Evolutionary conservation across 2,797 vertebrate species (phyloP).

Genomic region (Pseudomugil tenellus): DNA sequence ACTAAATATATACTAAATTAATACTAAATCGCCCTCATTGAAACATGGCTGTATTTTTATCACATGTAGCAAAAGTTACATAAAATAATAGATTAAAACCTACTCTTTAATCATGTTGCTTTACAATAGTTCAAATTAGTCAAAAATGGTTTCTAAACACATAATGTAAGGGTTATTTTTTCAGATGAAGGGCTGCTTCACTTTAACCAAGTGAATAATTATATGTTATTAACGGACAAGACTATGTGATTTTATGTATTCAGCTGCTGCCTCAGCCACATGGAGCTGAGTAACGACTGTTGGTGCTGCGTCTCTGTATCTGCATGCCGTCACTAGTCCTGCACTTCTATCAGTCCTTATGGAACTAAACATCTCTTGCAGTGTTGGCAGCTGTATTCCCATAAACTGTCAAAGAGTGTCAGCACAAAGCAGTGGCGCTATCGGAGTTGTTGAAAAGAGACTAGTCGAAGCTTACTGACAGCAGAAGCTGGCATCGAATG

Average conservation of each 20-base stretch:
- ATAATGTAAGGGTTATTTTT: too few relatives aligned
- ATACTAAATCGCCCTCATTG: neutral
- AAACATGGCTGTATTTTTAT: neutral
- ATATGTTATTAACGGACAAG: constrained; percentile 22
- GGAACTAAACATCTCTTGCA: constrained; percentile 15
- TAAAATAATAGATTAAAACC: neutral
- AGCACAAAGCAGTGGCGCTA: constrained; percentile 33
- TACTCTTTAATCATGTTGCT: neutral
- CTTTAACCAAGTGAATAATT: constrained; percentile 8
- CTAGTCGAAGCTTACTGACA: constrained; percentile 24
- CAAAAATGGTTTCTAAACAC: too few relatives aligned
- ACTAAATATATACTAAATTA: too few relatives aligned
- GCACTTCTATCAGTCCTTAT: constrained; percentile 23
- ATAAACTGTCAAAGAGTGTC: constrained; percentile 38
- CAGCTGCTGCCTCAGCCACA: constrained; percentile 1
- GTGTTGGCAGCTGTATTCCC: constrained; percentile 30
- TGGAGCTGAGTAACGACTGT: constrained; percentile 17
- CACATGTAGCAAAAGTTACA: neutral
- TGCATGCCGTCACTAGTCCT: constrained; percentile 35
- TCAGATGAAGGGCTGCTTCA: neutral
- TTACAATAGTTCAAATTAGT: neutral
- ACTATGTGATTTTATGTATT: constrained; percentile 23
- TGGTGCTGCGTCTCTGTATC: constrained; percentile 11
- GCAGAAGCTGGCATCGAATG: constrained; percentile 3
- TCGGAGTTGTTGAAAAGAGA: constrained; percentile 34